Evolutionary conservation across 2,888 invertebrate species (phyloP).

Genomic region (Boloria selene): DNA sequence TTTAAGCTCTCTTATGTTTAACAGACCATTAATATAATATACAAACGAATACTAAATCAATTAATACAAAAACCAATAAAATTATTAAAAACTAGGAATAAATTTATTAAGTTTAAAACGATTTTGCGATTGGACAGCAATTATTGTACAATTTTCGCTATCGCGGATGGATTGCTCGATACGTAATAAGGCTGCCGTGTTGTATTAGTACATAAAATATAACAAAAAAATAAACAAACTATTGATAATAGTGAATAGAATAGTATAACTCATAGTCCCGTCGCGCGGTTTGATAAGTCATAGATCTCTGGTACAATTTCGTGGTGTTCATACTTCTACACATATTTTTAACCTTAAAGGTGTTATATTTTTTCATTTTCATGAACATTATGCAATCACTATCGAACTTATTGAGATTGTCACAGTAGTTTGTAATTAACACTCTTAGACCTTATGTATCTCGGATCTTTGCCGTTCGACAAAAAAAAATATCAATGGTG

Average conservation of each 20-base stretch:
- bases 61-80: too few relatives aligned
- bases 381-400: slow-evolving; percentile 67
- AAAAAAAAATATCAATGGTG: slow-evolving; percentile 50
- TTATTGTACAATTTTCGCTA: too few relatives aligned
- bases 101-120: too few relatives aligned
- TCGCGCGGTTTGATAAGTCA: slow-evolving; percentile 26
- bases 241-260: slow-evolving; percentile 27
- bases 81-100: too few relatives aligned
- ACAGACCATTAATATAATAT: too few relatives aligned
- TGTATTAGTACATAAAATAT: slow-evolving; percentile 23
- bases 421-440: slow-evolving; percentile 75
- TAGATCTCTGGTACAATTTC: slow-evolving; percentile 34
- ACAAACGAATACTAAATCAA: too few relatives aligned
- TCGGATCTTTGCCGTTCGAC: slow-evolving; percentile 59
- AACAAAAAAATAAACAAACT: slow-evolving; percentile 32
- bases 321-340: slow-evolving; percentile 28
- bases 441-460: slow-evolving; percentile 72
- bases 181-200: too few relatives aligned
- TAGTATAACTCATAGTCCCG: slow-evolving; percentile 27
- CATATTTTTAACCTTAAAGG: slow-evolving; percentile 33
- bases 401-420: slow-evolving; percentile 66
- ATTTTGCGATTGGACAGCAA: too few relatives aligned
- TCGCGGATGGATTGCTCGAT: too few relatives aligned
- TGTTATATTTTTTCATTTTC: slow-evolving; percentile 47
- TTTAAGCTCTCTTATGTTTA: too few relatives aligned